Conservation (phyloP, 2,113 vertebrate species). For the Dinomys branickii region DNA sequence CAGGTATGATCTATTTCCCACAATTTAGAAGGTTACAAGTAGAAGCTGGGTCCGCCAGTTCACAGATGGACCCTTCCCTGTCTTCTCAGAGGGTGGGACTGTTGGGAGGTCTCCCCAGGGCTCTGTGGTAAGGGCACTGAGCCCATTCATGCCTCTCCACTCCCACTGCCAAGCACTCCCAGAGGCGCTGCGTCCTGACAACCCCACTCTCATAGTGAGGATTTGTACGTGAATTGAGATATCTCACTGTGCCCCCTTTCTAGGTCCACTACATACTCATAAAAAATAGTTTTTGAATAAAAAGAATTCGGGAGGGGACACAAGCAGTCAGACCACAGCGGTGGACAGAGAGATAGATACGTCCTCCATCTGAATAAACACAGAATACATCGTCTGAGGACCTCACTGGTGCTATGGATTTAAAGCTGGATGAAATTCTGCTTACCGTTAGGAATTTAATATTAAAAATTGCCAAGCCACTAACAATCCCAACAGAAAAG, state of each 20-base stretch:
- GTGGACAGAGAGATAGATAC: not conserved
- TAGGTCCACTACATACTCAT: too few species aligned
- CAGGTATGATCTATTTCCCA: not conserved
- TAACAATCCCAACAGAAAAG: constrained; percentile 75
- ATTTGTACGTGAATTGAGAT: not conserved
- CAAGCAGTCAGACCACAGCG: not conserved
- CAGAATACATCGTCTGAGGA: constrained; percentile 63
- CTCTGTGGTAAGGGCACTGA: not conserved
- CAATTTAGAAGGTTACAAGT: not conserved
- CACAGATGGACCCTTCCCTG: not conserved
- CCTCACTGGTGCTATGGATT: constrained; percentile 70
- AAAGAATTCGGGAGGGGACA: not conserved
- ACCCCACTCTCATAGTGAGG: not conserved
- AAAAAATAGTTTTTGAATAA: not conserved
- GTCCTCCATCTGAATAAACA: constrained; percentile 51
- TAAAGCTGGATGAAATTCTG: constrained; percentile 82
- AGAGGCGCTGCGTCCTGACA: not conserved
- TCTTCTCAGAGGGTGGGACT: too few species aligned
- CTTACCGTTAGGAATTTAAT: constrained; percentile 81
- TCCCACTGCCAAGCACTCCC: not conserved
- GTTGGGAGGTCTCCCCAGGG: not conserved
- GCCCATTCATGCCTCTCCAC: too few species aligned
- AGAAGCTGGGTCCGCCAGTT: not conserved
- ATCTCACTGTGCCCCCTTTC: too few species aligned
- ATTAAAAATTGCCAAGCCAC: constrained; percentile 82